Conservation (phyloP, 2,888 invertebrate species). For the Meteorus cinctellus region DNA sequence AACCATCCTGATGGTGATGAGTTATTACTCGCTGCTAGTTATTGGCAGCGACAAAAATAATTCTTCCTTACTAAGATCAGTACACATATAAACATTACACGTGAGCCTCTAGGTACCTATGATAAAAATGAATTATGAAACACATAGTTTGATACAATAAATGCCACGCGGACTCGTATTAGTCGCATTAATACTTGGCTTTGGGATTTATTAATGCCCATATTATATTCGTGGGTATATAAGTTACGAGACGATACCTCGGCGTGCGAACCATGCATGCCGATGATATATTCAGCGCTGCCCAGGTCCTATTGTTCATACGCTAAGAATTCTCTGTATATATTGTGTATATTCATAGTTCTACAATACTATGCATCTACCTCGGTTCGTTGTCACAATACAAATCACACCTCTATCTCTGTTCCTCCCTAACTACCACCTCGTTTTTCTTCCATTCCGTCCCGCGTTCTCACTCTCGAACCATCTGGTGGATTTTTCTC, state of each 20-base stretch:
- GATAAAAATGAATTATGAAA: constrained; percentile 11
- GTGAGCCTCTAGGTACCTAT: not conserved
- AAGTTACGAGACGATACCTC: constrained; percentile 52
- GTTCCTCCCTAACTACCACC: constrained; percentile 5
- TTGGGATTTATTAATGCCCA: constrained; percentile 70
- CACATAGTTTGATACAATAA: constrained; percentile 56
- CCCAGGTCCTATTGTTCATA: constrained; percentile 64
- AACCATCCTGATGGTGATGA: constrained; percentile 70
- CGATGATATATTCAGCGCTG: constrained; percentile 69
- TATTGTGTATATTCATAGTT: constrained; percentile 31
- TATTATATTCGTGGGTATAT: constrained; percentile 68
- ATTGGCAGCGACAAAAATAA: not conserved
- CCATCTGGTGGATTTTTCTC: not conserved
- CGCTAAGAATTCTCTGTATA: constrained; percentile 40
- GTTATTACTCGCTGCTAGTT: not conserved
- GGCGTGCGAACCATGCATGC: constrained; percentile 51
- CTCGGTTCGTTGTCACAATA: constrained; percentile 40
- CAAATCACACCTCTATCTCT: constrained; percentile 31
- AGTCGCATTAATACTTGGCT: constrained; percentile 70
- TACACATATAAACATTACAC: not conserved
- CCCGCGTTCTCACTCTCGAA: not conserved
- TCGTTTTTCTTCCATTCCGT: not conserved
- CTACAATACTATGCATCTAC: constrained; percentile 42
- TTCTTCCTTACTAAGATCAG: not conserved
- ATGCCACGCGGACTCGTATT: constrained; percentile 68